A percentile compares a stretch with the other conserved stretches of the same genome.
Evolutionary conservation across 2,888 invertebrate species (phyloP).

Genomic region (Acanthopleura granulata): DNA sequence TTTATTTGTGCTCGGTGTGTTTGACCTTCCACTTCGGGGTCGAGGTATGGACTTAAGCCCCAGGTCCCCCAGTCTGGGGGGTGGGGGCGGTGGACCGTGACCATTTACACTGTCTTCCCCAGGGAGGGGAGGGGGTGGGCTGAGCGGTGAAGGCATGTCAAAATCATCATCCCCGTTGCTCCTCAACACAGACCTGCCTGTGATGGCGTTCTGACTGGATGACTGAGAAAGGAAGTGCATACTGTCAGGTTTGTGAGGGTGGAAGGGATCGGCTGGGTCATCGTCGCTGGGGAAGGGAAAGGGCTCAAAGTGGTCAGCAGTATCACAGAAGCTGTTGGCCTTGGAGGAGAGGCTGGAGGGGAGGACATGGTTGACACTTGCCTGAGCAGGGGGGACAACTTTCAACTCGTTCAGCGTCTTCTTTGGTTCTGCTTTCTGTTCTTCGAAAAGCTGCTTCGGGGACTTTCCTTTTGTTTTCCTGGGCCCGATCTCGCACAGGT

Average conservation of each 20-base stretch:
- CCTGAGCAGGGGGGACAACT: slow-evolving; percentile 8
- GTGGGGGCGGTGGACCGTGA: background rate
- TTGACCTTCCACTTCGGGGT: background rate
- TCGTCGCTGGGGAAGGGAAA: background rate
- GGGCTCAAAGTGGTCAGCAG: background rate
- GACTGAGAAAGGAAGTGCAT: background rate
- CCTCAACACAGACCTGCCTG: background rate
- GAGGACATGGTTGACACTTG: background rate
- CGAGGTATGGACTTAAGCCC: background rate
- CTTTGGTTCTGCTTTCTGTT: background rate
- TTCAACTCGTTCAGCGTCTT: background rate
- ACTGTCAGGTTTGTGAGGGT: background rate
- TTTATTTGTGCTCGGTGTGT: background rate
- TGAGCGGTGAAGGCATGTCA: background rate
- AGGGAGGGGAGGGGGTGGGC: background rate
- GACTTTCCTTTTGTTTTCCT: background rate
- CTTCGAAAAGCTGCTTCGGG: slow-evolving; percentile 2
- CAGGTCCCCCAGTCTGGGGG: background rate
- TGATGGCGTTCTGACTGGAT: background rate
- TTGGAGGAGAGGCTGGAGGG: background rate
- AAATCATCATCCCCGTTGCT: background rate
- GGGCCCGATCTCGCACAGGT: slow-evolving; percentile 5
- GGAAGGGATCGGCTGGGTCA: background rate
- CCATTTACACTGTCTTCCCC: background rate
- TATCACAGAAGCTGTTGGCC: background rate